A percentile compares a stretch with the other conserved stretches of the same genome.
Conservation (phyloP, 1,140 invertebrate species). For the Maniola jurtina region DNA sequence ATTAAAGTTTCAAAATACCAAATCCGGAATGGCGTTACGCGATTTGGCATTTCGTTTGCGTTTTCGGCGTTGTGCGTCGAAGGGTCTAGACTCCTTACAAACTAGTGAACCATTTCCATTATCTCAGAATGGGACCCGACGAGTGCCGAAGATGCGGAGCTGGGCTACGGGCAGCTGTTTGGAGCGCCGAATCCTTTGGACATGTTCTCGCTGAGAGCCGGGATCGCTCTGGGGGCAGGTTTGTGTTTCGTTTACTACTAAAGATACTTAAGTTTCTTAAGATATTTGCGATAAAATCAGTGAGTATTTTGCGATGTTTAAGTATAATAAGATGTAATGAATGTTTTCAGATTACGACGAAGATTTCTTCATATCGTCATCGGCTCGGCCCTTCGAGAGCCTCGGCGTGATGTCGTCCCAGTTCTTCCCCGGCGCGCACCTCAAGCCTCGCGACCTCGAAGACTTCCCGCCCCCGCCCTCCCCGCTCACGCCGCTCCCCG, state of each 20-base stretch:
- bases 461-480: conserved; percentile 50
- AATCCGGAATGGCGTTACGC: too few relatives aligned
- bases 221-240: conserved; percentile 57
- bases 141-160: conserved; percentile 62
- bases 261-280: too few relatives aligned
- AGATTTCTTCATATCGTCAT: conserved; percentile 86
- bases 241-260: conserved; percentile 1
- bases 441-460: conserved; percentile 50
- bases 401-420: conserved; percentile 81
- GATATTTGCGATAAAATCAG: too few relatives aligned
- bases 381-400: conserved; percentile 83
- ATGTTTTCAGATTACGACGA: conserved; percentile 75
- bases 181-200: conserved; percentile 54
- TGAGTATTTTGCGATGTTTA: too few relatives aligned
- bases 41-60: too few relatives aligned
- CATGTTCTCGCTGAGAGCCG: conserved; percentile 50
- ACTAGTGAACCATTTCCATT: neutral
- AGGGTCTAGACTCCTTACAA: too few relatives aligned
- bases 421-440: conserved; percentile 83
- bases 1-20: too few relatives aligned
- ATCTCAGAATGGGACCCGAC: conserved; percentile 61
- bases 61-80: too few relatives aligned
- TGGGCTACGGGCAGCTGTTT: conserved; percentile 66
- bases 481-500: conserved; percentile 24
- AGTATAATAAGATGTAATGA: neutral